These are phyloP conservation scores for Saguinus imperator DNA, from an alignment of 2,113 vertebrate species.

Conservation along the genomic window DNA sequence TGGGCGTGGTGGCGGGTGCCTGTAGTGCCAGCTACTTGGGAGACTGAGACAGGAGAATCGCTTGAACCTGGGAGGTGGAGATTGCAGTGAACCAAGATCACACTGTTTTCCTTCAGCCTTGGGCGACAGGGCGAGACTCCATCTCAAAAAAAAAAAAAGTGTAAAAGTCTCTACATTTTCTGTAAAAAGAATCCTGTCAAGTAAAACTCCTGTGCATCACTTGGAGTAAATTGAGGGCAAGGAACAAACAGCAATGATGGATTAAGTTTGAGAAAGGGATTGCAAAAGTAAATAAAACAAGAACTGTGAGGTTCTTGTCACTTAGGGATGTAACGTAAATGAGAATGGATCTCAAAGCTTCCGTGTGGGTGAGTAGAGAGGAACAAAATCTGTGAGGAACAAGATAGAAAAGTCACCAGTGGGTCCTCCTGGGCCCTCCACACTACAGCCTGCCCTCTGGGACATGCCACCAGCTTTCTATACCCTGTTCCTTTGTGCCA, in stretches of 20 bases:
- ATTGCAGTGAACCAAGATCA: too few relatives aligned
- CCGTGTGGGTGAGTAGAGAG: fast-evolving
- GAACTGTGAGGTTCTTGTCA: not conserved
- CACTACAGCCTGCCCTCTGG: too few relatives aligned
- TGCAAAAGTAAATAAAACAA: not conserved
- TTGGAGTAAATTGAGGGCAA: not conserved
- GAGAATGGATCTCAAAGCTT: not conserved
- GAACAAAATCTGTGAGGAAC: not conserved
- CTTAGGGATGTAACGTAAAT: not conserved
- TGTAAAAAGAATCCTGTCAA: not conserved
- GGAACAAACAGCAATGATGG: not conserved
- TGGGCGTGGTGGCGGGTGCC: too few relatives aligned
- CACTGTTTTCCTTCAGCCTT: too few relatives aligned
- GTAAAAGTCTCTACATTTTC: not conserved
- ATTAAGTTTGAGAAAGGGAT: not conserved
- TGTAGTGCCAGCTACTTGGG: too few relatives aligned
- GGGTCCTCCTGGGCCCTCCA: fast-evolving
- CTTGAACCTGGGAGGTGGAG: too few relatives aligned
- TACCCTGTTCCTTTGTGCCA: fast-evolving
- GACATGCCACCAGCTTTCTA: fast-evolving
- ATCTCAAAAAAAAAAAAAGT: too few relatives aligned
- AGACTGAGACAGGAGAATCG: too few relatives aligned
- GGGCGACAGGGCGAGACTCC: too few relatives aligned
- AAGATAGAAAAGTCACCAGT: fast-evolving
- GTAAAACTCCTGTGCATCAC: not conserved